phyloP scores from a whole-genome alignment of 2,888 invertebrate species.

The Drosophila setosimentum region DNA sequence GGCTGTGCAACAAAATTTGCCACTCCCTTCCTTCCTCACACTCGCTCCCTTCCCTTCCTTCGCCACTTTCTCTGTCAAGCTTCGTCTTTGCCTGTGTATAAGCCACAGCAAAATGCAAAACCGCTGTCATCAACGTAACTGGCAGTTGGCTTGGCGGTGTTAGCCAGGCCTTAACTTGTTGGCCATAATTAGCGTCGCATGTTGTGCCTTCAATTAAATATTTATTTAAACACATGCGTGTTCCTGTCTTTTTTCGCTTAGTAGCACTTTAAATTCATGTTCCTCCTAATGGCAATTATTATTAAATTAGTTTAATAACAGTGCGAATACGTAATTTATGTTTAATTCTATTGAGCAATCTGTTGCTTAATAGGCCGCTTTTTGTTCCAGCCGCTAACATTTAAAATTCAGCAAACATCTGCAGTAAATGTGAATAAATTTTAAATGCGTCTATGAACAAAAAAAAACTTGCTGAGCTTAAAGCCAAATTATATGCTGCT shows the following conservation, averaged over 20 bases:
- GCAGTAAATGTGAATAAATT: not conserved
- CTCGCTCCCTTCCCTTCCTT: not conserved
- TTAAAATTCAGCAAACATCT: constrained; percentile 21
- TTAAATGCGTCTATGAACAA: too few species aligned
- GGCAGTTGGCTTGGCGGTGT: constrained; percentile 20
- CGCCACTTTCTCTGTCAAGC: too few species aligned
- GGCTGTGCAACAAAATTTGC: constrained; percentile 6
- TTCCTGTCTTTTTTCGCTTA: constrained; percentile 8
- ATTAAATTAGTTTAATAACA: constrained; percentile 52
- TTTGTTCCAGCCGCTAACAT: constrained; percentile 12
- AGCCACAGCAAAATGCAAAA: constrained; percentile 21
- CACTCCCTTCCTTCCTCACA: not conserved
- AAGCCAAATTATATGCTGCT: not conserved
- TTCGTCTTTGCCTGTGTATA: not conserved
- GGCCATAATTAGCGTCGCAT: constrained; percentile 54
- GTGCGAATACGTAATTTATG: constrained; percentile 55
- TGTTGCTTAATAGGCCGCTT: constrained; percentile 32
- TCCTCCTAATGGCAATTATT: not conserved
- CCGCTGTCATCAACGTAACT: constrained; percentile 30
- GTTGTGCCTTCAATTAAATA: constrained; percentile 66
- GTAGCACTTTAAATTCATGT: constrained; percentile 70
- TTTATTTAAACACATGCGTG: constrained; percentile 51
- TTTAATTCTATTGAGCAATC: constrained; percentile 32
- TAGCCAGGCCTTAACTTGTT: constrained; percentile 14
- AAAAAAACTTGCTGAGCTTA: not conserved